These are phyloP conservation scores for Rhincodon typus DNA, from an alignment of 2,797 vertebrate genomes.

Conservation along the genomic window DNA sequence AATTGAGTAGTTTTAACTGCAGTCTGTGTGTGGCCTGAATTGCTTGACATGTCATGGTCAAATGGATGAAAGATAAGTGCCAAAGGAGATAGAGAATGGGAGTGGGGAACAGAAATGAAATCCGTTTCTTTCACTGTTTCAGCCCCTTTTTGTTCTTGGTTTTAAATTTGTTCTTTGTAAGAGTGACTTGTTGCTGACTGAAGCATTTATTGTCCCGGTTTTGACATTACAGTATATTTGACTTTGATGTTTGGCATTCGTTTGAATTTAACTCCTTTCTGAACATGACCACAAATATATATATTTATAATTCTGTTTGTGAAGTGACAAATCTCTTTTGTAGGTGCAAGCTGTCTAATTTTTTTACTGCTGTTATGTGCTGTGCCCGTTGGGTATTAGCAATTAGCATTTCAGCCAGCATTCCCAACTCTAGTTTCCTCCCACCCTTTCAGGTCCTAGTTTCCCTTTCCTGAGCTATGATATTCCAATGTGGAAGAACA, in stretches of 20 bases:
- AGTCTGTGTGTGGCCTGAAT: not conserved
- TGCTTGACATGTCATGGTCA: not conserved
- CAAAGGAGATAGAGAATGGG: not conserved
- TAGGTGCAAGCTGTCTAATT: not conserved
- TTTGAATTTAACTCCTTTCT: not conserved
- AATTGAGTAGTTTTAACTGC: too few relatives aligned
- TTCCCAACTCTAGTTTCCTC: not conserved
- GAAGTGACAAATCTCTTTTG: not conserved
- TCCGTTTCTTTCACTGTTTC: not conserved
- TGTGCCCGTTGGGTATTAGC: not conserved
- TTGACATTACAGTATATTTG: not conserved
- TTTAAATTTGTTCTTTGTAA: not conserved
- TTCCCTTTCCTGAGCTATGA: not conserved
- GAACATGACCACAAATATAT: not conserved
- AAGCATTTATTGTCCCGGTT: not conserved
- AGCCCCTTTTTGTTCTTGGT: not conserved
- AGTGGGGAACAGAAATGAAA: not conserved
- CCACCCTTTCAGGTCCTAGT: too few relatives aligned
- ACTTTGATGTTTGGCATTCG: not conserved
- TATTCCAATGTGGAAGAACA: not conserved
- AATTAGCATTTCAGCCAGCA: not conserved
- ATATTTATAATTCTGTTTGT: not conserved
- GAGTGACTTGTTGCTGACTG: not conserved
- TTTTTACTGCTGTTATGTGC: not conserved
- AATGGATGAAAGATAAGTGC: not conserved